Base-by-base conservation (phyloP, 2,113 vertebrate genomes). In the Prolemur simus region DNA sequence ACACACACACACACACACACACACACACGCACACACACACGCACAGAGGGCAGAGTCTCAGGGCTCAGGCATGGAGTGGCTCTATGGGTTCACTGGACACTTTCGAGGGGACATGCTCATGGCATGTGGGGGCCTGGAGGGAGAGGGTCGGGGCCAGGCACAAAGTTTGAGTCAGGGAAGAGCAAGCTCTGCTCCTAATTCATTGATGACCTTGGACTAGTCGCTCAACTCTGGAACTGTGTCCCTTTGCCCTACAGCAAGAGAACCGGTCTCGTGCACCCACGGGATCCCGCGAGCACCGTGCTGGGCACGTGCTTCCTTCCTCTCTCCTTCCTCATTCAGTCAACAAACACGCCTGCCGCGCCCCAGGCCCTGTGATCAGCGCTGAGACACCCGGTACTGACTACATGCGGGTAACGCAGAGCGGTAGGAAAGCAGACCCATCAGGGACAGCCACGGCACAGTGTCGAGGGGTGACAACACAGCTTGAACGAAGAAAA, bases 21-120 rank as follows among this genome's bases (percentile, higher is more conserved):
- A 4, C 1, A 4, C 21, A 4, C 39, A 17, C n/a, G n/a, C n/a
- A n/a, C n/a, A 20, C 52, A 1, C 29, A 4, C 1, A 4, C 21
- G 2, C 39, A 17, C 37, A 13, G 5, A 8, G 47, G 27, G n/a
- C 2, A 3, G 60, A 8, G 27, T 8, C 13, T 27, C 58, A 18
- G 76, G 42, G 76, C 76, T 52, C 27, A 3, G 27, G 45, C 60
- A 3, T 25, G 10, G 29, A 25, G 27, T 7, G n/a, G 54, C 89
- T 32, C 54, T 37, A 54, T 7, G 39, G 60, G 29, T 17, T 14
- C 58, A 54, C 91, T 23, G 39, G 42, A 49, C 42, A 32, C 34
- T 42, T 49, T 45, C 81, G 21, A 27, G 9, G 2, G 47, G 47
- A 14, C 6, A 6, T 3, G 2, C 5, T 49, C n/a, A 1, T 11